Evolutionary conservation across 1,140 invertebrate species (phyloP), one percentile per base, ranked within the genome.

Genomic region (Drosophila repleta): DNA sequence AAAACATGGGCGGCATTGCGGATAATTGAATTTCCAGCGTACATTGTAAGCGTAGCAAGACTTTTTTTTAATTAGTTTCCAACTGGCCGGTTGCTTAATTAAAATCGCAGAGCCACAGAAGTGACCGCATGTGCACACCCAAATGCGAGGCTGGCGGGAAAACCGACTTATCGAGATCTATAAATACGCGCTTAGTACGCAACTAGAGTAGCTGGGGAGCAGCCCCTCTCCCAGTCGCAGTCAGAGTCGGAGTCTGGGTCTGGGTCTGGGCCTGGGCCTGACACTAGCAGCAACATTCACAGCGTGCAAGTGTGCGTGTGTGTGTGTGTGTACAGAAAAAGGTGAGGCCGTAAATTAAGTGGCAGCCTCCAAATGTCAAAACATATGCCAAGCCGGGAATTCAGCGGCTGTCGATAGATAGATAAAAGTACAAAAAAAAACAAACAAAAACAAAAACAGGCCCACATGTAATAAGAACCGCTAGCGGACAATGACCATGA

Each of bases 401-500:
- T 79, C 57, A 74, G 60, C 41, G 52, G 46, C 55, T 65, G 35
- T 46, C 48, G 41, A 32, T 63, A 61, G 63, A 80, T 79, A 80
- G 61, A 65, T 37, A 57, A 66, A 57, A 49, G 32, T n/a, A 52
- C 29, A 29, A 6, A 6, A 29, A 29, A 29, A 29, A 29, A 29
- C 1, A 5, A 29, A 29, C 1, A 29, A 6, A 29, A 0, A 29
- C 1, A 29, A 0, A 29, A 43, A 62, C 74, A 46, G 64, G 74
- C 74, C 58, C 58, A 64, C 67, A 64, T 70, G 64, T 41, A 48
- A 41, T 49, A 48, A 81, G 67, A 83, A 84, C 67, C 61, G 76
- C 76, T 76, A 79, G 81, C 80, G 73, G 81, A 79, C 81, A 84
- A 84, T 84, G 81, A 74, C 81, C 73, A 85, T 84, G 81, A 83